Evolutionary conservation across 2,888 invertebrate species (phyloP).

Genomic region (Biston betularia): DNA sequence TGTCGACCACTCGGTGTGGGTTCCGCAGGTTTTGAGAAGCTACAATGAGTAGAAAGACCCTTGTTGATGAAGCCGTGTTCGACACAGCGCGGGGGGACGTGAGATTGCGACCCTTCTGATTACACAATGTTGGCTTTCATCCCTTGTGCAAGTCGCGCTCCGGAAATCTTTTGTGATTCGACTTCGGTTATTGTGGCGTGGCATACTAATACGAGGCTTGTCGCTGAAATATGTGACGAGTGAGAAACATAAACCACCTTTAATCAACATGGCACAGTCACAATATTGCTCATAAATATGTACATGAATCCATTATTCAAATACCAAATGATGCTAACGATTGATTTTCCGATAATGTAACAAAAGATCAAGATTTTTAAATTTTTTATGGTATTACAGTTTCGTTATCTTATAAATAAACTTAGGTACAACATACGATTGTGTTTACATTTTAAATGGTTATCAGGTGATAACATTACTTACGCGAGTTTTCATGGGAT

Average conservation of each 20-base stretch:
- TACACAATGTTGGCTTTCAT: slow-evolving; percentile 86
- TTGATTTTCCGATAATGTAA: too few relatives aligned
- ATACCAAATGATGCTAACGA: neutral
- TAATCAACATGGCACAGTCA: slow-evolving; percentile 50
- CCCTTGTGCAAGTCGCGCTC: slow-evolving; percentile 84
- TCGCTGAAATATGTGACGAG: slow-evolving; percentile 73
- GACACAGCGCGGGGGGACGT: slow-evolving; percentile 72
- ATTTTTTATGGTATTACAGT: neutral
- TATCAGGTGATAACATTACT: slow-evolving; percentile 9
- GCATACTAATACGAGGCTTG: slow-evolving; percentile 80
- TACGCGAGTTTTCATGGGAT: slow-evolving; percentile 13
- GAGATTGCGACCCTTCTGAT: slow-evolving; percentile 86
- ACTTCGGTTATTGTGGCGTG: slow-evolving; percentile 83
- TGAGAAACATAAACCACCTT: slow-evolving; percentile 60
- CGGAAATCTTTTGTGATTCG: slow-evolving; percentile 86
- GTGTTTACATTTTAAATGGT: slow-evolving; percentile 1
- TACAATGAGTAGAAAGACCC: slow-evolving; percentile 80
- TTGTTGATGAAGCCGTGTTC: slow-evolving; percentile 85
- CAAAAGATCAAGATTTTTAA: neutral
- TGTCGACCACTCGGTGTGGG: slow-evolving; percentile 34
- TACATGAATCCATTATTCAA: neutral
- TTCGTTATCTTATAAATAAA: neutral
- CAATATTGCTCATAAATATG: neutral
- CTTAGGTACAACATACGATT: slow-evolving; percentile 5
- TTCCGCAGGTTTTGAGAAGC: slow-evolving; percentile 68